Evolutionary conservation across 2,888 invertebrate species (phyloP).

Genomic region (Pheosia tremula): DNA sequence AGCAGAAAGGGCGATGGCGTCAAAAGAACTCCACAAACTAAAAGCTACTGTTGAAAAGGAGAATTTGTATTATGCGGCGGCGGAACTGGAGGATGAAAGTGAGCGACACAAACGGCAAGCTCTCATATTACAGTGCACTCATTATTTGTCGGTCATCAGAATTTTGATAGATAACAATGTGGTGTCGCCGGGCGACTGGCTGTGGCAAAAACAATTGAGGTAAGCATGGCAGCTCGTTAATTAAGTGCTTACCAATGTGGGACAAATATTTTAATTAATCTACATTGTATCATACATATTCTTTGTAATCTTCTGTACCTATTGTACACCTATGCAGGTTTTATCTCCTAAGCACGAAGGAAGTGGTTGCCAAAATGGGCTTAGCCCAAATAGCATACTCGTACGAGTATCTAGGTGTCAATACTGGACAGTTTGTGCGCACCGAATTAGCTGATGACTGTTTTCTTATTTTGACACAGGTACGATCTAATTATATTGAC

Average conservation of each 20-base stretch:
- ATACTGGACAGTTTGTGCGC: constrained; percentile 96
- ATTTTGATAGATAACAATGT: constrained; percentile 89
- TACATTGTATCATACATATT: neutral
- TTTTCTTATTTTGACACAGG: constrained; percentile 97
- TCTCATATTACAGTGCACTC: constrained; percentile 96
- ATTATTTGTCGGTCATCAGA: constrained; percentile 93
- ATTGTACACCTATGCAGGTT: constrained; percentile 82
- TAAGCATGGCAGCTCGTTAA: constrained; percentile 46
- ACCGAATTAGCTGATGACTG: constrained; percentile 99
- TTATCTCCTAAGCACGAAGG: constrained; percentile 85
- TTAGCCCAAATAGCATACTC: constrained; percentile 97
- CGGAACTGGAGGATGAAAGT: constrained; percentile 84
- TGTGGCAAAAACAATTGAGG: constrained; percentile 97
- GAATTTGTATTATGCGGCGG: constrained; percentile 75
- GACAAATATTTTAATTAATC: too few relatives aligned
- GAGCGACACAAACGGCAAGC: constrained; percentile 95
- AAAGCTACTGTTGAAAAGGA: constrained; percentile 80
- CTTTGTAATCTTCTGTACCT: neutral
- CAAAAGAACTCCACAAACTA: constrained; percentile 85
- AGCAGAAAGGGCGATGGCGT: constrained; percentile 91
- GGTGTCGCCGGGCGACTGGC: constrained; percentile 90
- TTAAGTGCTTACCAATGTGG: too few relatives aligned
- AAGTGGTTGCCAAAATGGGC: constrained; percentile 93
- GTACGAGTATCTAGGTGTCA: constrained; percentile 98
- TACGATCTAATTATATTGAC: constrained; percentile 43